phyloP scores from a whole-genome alignment of 2,797 vertebrate genomes.

The Limnodromus scolopaceus region DNA sequence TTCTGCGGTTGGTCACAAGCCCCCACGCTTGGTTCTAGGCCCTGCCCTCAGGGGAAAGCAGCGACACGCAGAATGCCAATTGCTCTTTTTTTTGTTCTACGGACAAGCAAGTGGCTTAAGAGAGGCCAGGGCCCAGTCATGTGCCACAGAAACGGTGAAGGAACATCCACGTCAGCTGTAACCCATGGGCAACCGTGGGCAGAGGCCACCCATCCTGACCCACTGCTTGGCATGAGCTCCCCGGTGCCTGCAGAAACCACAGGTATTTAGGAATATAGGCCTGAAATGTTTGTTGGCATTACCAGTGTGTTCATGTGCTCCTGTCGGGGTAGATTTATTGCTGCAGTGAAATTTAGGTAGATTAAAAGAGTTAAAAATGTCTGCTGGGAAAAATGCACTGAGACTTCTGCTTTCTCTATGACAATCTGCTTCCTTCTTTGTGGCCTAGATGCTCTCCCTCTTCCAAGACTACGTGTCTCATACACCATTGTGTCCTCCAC shows the following conservation, averaged over 20 bases:
- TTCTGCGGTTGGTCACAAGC: too few species aligned
- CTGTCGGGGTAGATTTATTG: not conserved
- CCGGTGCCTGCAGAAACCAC: fast-evolving
- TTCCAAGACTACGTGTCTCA: not conserved
- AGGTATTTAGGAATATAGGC: not conserved
- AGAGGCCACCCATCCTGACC: not conserved
- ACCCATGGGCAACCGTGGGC: not conserved
- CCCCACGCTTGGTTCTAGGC: not conserved
- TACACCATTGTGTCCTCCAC: not conserved
- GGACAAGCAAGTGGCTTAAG: not conserved
- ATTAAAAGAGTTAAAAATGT: not conserved
- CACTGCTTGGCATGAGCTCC: fast-evolving
- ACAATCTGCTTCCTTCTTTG: not conserved
- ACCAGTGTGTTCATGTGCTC: fast-evolving
- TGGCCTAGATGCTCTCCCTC: not conserved
- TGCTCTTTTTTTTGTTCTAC: not conserved
- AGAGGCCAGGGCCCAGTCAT: not conserved
- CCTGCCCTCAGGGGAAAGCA: not conserved
- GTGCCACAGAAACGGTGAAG: not conserved
- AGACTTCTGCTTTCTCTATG: not conserved
- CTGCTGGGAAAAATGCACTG: not conserved
- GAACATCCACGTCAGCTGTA: fast-evolving
- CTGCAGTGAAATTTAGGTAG: not conserved
- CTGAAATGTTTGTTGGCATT: fast-evolving
- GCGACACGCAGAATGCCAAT: fast-evolving